phyloP scores from a whole-genome alignment of 2,888 invertebrate species.

The Boloria selene region DNA sequence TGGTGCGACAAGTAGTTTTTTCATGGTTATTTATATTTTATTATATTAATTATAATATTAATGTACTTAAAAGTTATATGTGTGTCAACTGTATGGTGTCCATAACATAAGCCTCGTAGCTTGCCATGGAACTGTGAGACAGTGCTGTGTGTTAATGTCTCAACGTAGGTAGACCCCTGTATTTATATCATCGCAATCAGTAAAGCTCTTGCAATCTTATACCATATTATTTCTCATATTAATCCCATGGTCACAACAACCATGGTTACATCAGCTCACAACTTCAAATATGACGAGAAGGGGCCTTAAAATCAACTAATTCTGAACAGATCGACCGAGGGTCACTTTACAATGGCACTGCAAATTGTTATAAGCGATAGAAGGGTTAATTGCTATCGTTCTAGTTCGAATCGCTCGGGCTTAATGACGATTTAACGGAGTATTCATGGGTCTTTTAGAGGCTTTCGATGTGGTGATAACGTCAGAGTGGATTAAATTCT shows the following conservation, averaged over 20 bases:
- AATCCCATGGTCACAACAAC: neutral
- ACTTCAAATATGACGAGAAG: slow-evolving; percentile 57
- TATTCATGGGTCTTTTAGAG: slow-evolving; percentile 30
- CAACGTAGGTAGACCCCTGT: no score
- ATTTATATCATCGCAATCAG: no score
- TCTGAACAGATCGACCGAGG: slow-evolving; percentile 61
- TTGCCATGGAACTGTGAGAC: no score
- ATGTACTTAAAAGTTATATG: no score
- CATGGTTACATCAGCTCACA: slow-evolving; percentile 48
- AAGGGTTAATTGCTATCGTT: slow-evolving; percentile 55
- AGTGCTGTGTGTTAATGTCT: no score
- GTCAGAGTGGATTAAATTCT: slow-evolving; percentile 26
- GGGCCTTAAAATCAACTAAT: slow-evolving; percentile 68
- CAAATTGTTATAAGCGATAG: slow-evolving; percentile 52
- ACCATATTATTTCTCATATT: no score
- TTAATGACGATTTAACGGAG: slow-evolving; percentile 33
- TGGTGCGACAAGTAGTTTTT: no score
- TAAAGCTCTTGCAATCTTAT: no score
- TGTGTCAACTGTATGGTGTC: no score
- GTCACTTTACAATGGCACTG: slow-evolving; percentile 49
- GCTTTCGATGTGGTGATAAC: slow-evolving; percentile 22
- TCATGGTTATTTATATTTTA: no score
- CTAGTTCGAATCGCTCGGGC: slow-evolving; percentile 49
- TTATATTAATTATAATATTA: no score
- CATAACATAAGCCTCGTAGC: no score